These are phyloP conservation scores for Trematocara nigrifrons DNA, from an alignment of 2,113 vertebrate genomes.

Conservation along the genomic window DNA sequence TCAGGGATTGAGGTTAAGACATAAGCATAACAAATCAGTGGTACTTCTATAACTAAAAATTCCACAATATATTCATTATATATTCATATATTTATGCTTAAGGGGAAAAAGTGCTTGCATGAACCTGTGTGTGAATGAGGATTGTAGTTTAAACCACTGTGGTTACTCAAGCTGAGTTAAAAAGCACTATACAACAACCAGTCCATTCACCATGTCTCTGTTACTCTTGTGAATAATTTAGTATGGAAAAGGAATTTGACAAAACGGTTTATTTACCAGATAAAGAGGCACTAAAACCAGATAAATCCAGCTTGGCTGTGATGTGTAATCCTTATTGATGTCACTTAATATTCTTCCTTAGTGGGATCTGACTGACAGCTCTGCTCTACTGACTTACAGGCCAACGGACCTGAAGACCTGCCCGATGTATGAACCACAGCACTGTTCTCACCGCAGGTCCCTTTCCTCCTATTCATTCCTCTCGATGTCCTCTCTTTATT, in stretches of 20 bases:
- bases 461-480: not conserved
- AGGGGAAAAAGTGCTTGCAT: not conserved
- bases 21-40: not conserved
- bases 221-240: not conserved
- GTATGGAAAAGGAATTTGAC: not conserved
- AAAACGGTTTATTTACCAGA: not conserved
- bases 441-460: not conserved
- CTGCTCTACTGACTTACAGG: not conserved
- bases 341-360: not conserved
- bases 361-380: slow-evolving; percentile 7
- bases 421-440: slow-evolving; percentile 1
- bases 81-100: not conserved
- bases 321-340: not conserved
- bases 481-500: not conserved
- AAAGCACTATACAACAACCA: not conserved
- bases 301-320: not conserved
- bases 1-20: not conserved
- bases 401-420: not conserved
- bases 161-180: not conserved
- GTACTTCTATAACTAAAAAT: not conserved
- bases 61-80: not conserved
- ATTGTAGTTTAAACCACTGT: not conserved
- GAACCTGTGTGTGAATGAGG: not conserved
- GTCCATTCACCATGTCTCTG: not conserved
- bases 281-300: not conserved